Evolutionary conservation across 2,888 invertebrate genomes (phyloP), one percentile per base, ranked within the genome.

Genomic region (Matsumyia berberina): DNA sequence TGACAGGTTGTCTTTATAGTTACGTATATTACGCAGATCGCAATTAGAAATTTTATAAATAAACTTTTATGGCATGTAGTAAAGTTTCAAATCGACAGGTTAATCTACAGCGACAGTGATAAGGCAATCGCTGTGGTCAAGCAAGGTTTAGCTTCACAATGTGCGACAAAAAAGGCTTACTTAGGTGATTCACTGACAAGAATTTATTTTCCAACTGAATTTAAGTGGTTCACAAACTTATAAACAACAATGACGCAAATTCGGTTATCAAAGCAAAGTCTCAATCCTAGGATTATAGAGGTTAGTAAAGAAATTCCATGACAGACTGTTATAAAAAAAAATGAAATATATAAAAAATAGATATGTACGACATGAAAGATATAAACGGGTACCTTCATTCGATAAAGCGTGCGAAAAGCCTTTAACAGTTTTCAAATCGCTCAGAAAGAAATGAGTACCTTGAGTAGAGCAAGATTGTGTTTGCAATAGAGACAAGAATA

Each of bases 81-180:
- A 35, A 55, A 64, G 24, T 35, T 35, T 64, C 44, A 42, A 53
- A 37, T 17, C 55, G 53, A 64, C 57, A 66, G 46, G 55, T 66
- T 76, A 76, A 76, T 76, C 64, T 19, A 37, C 19, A 8, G 15
- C 11, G 76, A 49, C 17, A 57, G 17, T 49, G 76, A 76, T 76
- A 76, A 76, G 57, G 39, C 76, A 76, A 66, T 76, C 37, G 53
- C 37, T 9, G 9, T 9, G 62, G 24, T 15, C 44, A 64, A 49
- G 19, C 33, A 53, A 19, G 12, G 31, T 67, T 44, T 31, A 24
- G 33, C 44, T 69, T 31, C n/a, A 17, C 8, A 46, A 6, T 37
- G 4, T 31, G 46, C 49, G 57, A 37, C 39, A 76, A 17, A 12
- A 49, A 53, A 37, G 29, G 19, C 37, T 74, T 35, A 73, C 60